Conservation (phyloP, 2,113 vertebrate genomes). For the Aspidoscelis tigris region DNA sequence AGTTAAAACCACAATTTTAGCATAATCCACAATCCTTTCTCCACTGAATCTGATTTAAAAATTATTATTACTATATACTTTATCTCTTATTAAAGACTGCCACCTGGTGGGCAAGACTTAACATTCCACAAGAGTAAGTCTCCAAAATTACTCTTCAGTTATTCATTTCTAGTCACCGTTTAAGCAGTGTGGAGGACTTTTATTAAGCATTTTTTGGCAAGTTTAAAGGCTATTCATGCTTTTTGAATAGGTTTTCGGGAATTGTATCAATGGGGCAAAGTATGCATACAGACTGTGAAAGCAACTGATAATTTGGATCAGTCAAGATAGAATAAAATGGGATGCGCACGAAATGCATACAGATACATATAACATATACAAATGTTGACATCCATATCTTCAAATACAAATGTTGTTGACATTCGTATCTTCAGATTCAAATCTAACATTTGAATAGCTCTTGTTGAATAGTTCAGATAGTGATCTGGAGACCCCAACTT, state of each 20-base stretch:
- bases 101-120: conserved; percentile 56
- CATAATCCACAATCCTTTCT: not conserved
- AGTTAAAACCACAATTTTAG: not conserved
- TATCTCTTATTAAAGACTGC: conserved; percentile 44
- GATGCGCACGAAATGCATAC: too few relatives aligned
- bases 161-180: not conserved
- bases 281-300: not conserved
- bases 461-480: conserved; percentile 64
- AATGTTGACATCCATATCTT: too few relatives aligned
- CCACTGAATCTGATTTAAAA: not conserved
- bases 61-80: not conserved
- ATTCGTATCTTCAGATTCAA: too few relatives aligned
- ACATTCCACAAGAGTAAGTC: not conserved
- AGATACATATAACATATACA: too few relatives aligned
- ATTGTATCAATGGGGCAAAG: not conserved
- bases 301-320: not conserved
- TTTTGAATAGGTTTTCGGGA: not conserved
- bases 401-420: too few relatives aligned
- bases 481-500: conserved; percentile 18
- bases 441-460: conserved; percentile 32
- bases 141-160: not conserved
- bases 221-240: not conserved
- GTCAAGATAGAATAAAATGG: too few relatives aligned
- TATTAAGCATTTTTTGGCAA: not conserved
- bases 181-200: not conserved